phyloP scores from a whole-genome alignment of 2,797 vertebrate species.

The Selene dorsalis region DNA sequence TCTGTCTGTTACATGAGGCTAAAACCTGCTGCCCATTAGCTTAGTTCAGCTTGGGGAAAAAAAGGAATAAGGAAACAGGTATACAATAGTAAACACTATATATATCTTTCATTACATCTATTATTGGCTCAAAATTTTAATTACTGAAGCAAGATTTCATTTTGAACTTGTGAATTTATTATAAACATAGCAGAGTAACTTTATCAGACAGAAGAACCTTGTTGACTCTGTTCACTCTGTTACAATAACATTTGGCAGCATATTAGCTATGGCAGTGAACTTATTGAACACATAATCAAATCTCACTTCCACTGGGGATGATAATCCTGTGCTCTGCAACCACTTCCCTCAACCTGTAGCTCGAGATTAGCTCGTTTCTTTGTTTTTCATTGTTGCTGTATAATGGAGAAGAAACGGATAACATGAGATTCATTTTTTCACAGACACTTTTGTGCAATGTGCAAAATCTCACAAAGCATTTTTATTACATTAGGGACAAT shows the following conservation, averaged over 20 bases:
- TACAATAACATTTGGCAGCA: conserved; percentile 2
- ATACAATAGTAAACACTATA: neutral
- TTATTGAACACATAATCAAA: conserved; percentile 32
- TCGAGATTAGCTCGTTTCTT: conserved; percentile 30
- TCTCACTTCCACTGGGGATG: conserved; percentile 17
- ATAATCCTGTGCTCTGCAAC: conserved; percentile 36
- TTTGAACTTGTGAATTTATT: neutral
- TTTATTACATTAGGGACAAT: conserved; percentile 54
- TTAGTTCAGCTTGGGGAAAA: neutral
- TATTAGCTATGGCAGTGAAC: conserved; percentile 6
- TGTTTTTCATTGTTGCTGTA: conserved; percentile 36
- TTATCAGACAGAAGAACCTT: neutral
- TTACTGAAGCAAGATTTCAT: neutral
- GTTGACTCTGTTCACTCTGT: neutral
- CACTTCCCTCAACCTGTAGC: conserved; percentile 18
- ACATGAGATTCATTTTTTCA: conserved; percentile 42
- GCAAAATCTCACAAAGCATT: conserved; percentile 54
- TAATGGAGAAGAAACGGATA: conserved; percentile 46
- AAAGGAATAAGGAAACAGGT: neutral
- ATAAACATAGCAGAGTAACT: neutral
- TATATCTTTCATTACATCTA: neutral
- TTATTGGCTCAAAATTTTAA: neutral
- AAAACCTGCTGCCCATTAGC: neutral
- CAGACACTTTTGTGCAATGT: conserved; percentile 22
- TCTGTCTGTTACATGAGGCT: neutral